Evolutionary conservation across 2,888 invertebrate genomes (phyloP), one percentile per base, ranked within the genome.

Genomic region (Geophilus truncorum): DNA sequence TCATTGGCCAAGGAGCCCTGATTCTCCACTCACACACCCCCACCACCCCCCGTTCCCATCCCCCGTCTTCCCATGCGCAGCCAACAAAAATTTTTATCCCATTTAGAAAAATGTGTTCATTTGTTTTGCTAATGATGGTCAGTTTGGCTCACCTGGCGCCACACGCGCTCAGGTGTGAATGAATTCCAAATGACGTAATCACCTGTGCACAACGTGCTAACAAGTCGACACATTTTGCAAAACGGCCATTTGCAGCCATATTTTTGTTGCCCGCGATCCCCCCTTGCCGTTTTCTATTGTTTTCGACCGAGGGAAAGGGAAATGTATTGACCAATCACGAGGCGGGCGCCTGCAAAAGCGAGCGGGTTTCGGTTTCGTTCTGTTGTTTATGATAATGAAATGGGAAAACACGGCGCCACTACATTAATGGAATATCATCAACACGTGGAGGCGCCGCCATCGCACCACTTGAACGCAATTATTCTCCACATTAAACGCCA

Each of bases 391-490:
- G 76, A 25, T 76, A 76, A 76, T 76, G 32, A 76, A 76, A 28
- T 30, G 76, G 76, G 76, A 32, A 76, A 76, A 76, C 76, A 76
- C 76, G 76, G 57, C 76, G 12, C 76, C 30, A 76, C 76, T 76
- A 76, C 76, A 76, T 76, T 76, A 76, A 76, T 76, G 76, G 76
- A 76, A 76, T 76, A 76, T 76, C 76, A 76, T 76, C 76, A 76
- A 76, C 76, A 76, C 76, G n/a, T 76, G 76, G 32, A 28, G 32
- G 76, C 76, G 57, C 57, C 57, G 57, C 57, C 57, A 57, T 57
- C 57, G 57, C 76, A 6, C 32, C 76, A 30, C 30, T 28, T 76
- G 28, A 28, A 32, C 32, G 76, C 76, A 76, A 76, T 76, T 76
- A 76, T 76, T 76, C 30, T 76, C 28, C 28, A 76, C 76, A 76